Evolutionary conservation across 2,797 vertebrate genomes (phyloP), one percentile per base, ranked within the genome.

Genomic region (Argya squamiceps): DNA sequence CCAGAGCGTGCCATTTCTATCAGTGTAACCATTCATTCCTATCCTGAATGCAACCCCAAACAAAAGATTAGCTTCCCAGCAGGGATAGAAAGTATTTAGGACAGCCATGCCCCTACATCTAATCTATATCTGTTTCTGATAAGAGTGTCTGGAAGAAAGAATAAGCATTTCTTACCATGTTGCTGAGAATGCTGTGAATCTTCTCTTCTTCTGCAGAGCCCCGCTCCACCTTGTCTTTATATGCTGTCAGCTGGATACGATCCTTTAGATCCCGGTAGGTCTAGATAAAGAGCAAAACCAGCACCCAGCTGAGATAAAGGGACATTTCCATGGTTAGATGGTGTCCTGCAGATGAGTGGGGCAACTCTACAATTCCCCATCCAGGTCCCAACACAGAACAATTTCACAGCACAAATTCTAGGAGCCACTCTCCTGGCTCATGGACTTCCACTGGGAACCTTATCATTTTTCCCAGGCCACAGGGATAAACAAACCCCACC

Each of bases 191-290:
- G 47, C 95, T 97, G 8, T 99, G 97, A 23, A 99, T 99, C 98
- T 98, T 99, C 73, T 97, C 98, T 93, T 99, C 98, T 53, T 99
- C 99, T 2, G 89, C 93, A 2, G 99, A 99, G 7, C 98, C 98
- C 64, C 97, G 97, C 43, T 99, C 98, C 87, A 99, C 98, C 94
- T 99, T 99, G 86, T 96, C 96, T 64, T 98, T 97, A 94, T 99
- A 99, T 8, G 96, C 98, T 59, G 98, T 96, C 97, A 99, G 93
- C 97, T 98, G 98, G 94, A 99, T 98, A 4, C 99, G 98, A 95
- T 99, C 99, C 97, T 99, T 99, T 93, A 99, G 96, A 97, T 99
- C 99, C 88, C 97, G 98, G 94, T 98, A 99, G 0, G 98, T 99
- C 99, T 99, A 92, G 30, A 93, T 22, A 82, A 76, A 89, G 18